Conservation (phyloP, 2,113 vertebrate genomes). For the Hydrochoerus hydrochaeris region DNA sequence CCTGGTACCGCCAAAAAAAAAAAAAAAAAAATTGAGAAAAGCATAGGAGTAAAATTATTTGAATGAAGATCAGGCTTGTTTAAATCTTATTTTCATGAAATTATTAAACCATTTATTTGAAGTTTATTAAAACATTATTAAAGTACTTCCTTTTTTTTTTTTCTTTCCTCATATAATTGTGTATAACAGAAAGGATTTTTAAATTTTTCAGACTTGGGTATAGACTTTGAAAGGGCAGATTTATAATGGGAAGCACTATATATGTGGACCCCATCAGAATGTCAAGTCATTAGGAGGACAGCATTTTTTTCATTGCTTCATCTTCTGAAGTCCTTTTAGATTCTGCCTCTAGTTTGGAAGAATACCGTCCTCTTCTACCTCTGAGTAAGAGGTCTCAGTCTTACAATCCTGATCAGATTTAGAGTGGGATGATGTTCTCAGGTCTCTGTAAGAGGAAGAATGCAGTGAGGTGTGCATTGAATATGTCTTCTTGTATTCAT, state of each 20-base stretch:
- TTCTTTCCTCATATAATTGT: constrained; percentile 90
- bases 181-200: constrained; percentile 91
- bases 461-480: constrained; percentile 90
- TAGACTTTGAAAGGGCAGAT: constrained; percentile 83
- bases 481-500: constrained; percentile 93
- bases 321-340: constrained; percentile 90
- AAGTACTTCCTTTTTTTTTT: neutral
- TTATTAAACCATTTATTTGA: constrained; percentile 7
- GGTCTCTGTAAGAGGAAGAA: constrained; percentile 93
- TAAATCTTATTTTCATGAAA: constrained; percentile 58
- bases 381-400: constrained; percentile 88
- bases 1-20: too few species aligned
- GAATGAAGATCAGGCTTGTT: constrained; percentile 57
- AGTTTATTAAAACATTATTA: constrained; percentile 43
- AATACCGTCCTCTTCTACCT: constrained; percentile 89
- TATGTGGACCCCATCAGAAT: constrained; percentile 88
- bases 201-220: constrained; percentile 88
- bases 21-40: constrained; percentile 59
- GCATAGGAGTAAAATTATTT: constrained; percentile 51
- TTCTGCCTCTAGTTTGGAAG: constrained; percentile 91
- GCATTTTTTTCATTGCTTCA: constrained; percentile 89
- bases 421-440: constrained; percentile 88
- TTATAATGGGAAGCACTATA: constrained; percentile 88
- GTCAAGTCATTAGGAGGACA: constrained; percentile 88
- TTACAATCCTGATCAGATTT: constrained; percentile 91